Conservation (phyloP, 2,888 invertebrate genomes). For the Drosophila barbarae region DNA sequence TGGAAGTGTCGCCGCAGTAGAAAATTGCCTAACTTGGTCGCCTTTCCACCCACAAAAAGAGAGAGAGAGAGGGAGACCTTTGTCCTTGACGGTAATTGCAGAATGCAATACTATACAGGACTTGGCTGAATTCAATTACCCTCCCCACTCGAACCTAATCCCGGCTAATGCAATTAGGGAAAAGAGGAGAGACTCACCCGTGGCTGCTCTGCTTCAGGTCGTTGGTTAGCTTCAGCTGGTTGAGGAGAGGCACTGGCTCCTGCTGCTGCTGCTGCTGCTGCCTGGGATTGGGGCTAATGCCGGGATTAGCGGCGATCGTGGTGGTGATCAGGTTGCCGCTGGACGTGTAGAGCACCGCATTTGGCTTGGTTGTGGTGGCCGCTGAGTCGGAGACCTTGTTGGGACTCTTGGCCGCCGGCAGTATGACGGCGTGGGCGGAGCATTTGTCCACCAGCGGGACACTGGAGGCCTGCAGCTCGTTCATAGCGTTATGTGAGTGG, state of each 20-base stretch:
- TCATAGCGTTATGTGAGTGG: slow-evolving; percentile 41
- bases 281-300: slow-evolving; percentile 36
- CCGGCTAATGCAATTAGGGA: slow-evolving; percentile 55
- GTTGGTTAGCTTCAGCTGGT: slow-evolving; percentile 56
- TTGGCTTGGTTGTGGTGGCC: slow-evolving; percentile 26
- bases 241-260: slow-evolving; percentile 58
- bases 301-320: slow-evolving; percentile 26
- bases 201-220: slow-evolving; percentile 56
- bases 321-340: slow-evolving; percentile 29
- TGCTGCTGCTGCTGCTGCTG: slow-evolving; percentile 35
- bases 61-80: too few relatives aligned
- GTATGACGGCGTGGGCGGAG: slow-evolving; percentile 51
- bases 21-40: background rate
- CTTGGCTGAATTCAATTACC: slow-evolving; percentile 3
- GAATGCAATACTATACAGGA: slow-evolving; percentile 10
- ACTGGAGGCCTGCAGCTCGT: slow-evolving; percentile 48
- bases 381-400: slow-evolving; percentile 25
- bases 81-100: slow-evolving; percentile 24
- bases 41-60: background rate
- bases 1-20: slow-evolving; percentile 21
- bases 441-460: slow-evolving; percentile 60
- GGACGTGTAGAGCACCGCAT: slow-evolving; percentile 54
- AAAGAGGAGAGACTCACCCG: slow-evolving; percentile 44
- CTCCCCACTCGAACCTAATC: slow-evolving; percentile 32
- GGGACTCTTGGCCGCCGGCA: slow-evolving; percentile 45